Percentiles rank a stretch among this genome's conserved stretches.
These are phyloP conservation scores for Euclidia mi DNA, from an alignment of 2,888 invertebrate species.

Conservation along the genomic window DNA sequence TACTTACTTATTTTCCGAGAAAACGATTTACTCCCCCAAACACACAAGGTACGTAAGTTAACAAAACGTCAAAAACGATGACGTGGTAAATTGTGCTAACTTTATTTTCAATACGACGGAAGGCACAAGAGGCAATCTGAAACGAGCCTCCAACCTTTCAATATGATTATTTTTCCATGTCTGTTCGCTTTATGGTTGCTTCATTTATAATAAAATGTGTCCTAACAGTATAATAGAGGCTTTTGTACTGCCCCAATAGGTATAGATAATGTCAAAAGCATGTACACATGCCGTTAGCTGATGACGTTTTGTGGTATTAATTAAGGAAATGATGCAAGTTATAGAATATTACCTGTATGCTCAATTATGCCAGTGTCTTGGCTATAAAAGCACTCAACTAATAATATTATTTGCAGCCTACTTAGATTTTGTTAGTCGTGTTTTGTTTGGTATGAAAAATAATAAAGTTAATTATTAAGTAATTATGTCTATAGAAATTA, in stretches of 20 bases:
- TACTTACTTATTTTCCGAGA: too few relatives aligned
- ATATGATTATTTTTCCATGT: conserved; percentile 66
- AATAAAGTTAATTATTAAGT: too few relatives aligned
- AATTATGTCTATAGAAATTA: too few relatives aligned
- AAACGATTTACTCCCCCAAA: too few relatives aligned
- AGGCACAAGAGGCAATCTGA: conserved; percentile 20
- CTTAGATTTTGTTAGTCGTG: too few relatives aligned
- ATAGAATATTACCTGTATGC: conserved; percentile 50
- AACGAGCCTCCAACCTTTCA: conserved; percentile 56
- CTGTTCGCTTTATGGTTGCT: conserved; percentile 57
- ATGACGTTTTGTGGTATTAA: conserved; percentile 59
- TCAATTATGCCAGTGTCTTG: conserved; percentile 18
- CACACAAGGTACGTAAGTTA: not conserved
- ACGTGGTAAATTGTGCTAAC: conserved; percentile 6
- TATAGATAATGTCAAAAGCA: conserved; percentile 56
- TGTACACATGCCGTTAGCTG: conserved; percentile 45
- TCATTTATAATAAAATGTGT: conserved; percentile 59
- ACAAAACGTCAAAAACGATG: not conserved
- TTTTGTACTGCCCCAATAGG: conserved; percentile 41
- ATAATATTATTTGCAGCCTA: too few relatives aligned
- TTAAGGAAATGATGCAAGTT: conserved; percentile 62
- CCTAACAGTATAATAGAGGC: conserved; percentile 60
- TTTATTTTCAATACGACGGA: conserved; percentile 19
- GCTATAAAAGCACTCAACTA: conserved; percentile 14
- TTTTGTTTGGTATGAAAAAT: too few relatives aligned